Base-by-base conservation (phyloP, 2,113 vertebrate species). In the Neodon shergylaensis region DNA sequence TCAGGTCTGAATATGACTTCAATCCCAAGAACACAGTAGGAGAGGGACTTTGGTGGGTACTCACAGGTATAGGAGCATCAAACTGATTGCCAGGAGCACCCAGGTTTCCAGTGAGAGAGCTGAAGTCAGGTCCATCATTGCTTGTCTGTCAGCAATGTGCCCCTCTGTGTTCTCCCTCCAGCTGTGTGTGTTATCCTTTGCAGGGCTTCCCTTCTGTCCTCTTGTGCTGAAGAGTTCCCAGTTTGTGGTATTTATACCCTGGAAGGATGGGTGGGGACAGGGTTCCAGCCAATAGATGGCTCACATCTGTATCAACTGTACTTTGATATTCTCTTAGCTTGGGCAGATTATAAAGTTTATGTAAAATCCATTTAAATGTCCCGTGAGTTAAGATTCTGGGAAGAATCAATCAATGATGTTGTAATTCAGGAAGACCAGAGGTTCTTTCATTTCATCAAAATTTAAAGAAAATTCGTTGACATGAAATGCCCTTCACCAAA, bases 301-400 rank as follows among this genome's bases (percentile, higher is more conserved):
- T 58, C 17, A 58, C 0, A 0, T 21, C 58, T 58, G 19, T 0
- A 58, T 58, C 58, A 52, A 1, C 1, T 49, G 44, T 21, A 70
- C 84, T 83, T 70, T 70, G 63, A 0, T 36, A 49, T 31, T 36
- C 21, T 36, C 65, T 49, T 14, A 1, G 0, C 19, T 13, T 88
- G 11, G 47, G 3, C 7, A 72, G 22, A 54, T 28, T 6, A 16
- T 17, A 52, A 52, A 26, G 42, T 47, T 87, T 1, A 49, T 52
- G 10, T 3, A 49, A 3, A 52, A 0, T 21, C 47, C 16, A 14
- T 14, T 52, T 65, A 49, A 66, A 72, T 3, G 66, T 52, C 6
- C 33, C 5, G 9, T 86, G 44, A n/a, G 12, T 47, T n/a, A n/a
- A 52, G 0, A n/a, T 24, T 70, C 21, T n/a, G 31, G 49, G 44